Percentiles rank a stretch among this genome's conserved stretches.
Conservation (phyloP, 2,888 invertebrate species). For the Quadroppia sp. region DNA sequence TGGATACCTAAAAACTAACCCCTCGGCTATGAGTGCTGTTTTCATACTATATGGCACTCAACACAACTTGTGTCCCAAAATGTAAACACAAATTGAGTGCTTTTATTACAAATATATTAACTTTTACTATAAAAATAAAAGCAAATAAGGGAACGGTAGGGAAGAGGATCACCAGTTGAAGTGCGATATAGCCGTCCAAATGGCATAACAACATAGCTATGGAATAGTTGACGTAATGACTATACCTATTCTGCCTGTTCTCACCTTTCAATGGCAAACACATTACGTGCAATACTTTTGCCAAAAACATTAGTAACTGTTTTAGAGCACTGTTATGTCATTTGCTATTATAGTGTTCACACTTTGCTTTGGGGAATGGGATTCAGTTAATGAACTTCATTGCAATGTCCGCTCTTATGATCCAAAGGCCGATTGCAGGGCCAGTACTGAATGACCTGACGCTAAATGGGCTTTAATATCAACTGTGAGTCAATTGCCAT, state of each 20-base stretch:
- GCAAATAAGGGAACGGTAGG: not conserved
- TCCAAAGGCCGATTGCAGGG: not conserved
- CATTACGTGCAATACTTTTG: not conserved
- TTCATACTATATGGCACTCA: not conserved
- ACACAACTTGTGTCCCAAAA: not conserved
- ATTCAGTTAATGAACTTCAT: conserved; percentile 26
- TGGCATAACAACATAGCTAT: not conserved
- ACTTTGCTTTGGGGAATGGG: conserved; percentile 11
- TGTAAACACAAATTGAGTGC: too few species aligned
- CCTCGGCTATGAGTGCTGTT: not conserved
- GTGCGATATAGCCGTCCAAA: not conserved
- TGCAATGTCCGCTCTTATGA: not conserved
- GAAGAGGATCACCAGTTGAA: conserved; percentile 10
- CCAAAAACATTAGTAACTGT: not conserved
- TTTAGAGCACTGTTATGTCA: not conserved
- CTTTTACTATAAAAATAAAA: not conserved
- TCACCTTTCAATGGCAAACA: conserved; percentile 16
- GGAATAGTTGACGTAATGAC: not conserved
- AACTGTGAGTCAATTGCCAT: not conserved
- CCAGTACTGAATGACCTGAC: not conserved
- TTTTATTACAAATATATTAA: not conserved
- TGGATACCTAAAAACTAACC: not conserved
- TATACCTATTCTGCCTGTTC: conserved; percentile 16
- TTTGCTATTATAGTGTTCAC: not conserved
- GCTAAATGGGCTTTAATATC: not conserved